These are phyloP conservation scores for Clostera curtula DNA, from an alignment of 2,888 invertebrate species.

Conservation along the genomic window DNA sequence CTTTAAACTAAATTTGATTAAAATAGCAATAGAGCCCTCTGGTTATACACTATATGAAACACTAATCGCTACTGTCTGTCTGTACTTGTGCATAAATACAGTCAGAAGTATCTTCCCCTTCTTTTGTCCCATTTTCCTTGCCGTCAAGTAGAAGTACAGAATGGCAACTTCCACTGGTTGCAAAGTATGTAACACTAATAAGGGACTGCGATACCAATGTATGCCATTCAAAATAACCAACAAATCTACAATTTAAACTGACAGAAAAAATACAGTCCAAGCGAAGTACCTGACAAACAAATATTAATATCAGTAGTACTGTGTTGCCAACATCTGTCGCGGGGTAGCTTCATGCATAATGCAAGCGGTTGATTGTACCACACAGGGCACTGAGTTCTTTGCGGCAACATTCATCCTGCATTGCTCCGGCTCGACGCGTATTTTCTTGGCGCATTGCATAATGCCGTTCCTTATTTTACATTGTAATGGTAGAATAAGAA, in stretches of 20 bases:
- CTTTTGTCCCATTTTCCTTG: too few relatives aligned
- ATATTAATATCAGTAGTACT: constrained; percentile 44
- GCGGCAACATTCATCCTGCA: constrained; percentile 51
- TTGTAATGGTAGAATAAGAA: constrained; percentile 7
- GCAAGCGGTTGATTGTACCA: constrained; percentile 64
- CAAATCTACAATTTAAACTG: constrained; percentile 8
- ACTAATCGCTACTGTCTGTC: too few relatives aligned
- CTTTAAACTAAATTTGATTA: too few relatives aligned
- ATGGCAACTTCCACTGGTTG: too few relatives aligned
- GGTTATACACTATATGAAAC: too few relatives aligned
- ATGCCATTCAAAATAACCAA: not conserved
- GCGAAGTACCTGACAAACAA: constrained; percentile 44
- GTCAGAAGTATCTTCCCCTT: too few relatives aligned
- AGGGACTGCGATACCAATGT: too few relatives aligned
- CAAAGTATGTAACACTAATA: too few relatives aligned
- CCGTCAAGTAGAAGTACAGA: too few relatives aligned
- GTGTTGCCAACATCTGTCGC: constrained; percentile 47
- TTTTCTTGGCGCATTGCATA: constrained; percentile 25
- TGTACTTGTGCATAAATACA: too few relatives aligned
- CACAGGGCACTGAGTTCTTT: constrained; percentile 49
- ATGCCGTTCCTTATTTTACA: constrained; percentile 21
- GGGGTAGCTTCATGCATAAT: constrained; percentile 67
- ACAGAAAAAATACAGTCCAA: constrained; percentile 26
- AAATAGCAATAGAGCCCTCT: too few relatives aligned
- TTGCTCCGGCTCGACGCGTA: constrained; percentile 31